phyloP scores from a whole-genome alignment of 2,888 invertebrate genomes.

The Copidosoma aretas region DNA sequence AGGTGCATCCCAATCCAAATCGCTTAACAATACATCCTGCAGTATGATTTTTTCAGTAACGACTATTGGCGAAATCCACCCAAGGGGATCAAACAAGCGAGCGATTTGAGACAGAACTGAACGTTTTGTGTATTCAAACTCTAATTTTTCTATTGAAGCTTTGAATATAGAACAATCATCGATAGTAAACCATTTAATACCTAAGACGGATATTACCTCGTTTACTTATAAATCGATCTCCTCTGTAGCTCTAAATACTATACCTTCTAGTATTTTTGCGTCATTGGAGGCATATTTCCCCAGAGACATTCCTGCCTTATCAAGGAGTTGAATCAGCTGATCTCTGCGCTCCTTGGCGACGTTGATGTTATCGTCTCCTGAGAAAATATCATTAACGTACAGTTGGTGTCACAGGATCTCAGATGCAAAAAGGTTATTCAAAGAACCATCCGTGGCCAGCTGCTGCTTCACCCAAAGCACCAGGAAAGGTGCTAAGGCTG shows the following conservation, averaged over 20 bases:
- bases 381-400: conserved; percentile 29
- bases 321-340: background rate
- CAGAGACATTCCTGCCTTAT: background rate
- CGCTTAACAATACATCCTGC: background rate
- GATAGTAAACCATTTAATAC: background rate
- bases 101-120: background rate
- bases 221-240: background rate
- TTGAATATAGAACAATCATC: background rate
- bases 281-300: background rate
- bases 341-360: background rate
- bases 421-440: conserved; percentile 10
- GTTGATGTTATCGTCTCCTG: too few relatives aligned
- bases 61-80: background rate
- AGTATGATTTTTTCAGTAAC: background rate
- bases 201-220: background rate
- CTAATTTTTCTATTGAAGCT: background rate
- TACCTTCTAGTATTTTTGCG: background rate
- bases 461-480: conserved; percentile 14
- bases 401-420: conserved; percentile 1
- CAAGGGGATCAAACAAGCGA: background rate
- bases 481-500: conserved; percentile 12
- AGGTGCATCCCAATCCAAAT: background rate
- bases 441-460: conserved; percentile 14
- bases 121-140: background rate
- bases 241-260: too few relatives aligned